Evolutionary conservation across 1,140 invertebrate genomes (phyloP).

Genomic region (Heliconius himera): DNA sequence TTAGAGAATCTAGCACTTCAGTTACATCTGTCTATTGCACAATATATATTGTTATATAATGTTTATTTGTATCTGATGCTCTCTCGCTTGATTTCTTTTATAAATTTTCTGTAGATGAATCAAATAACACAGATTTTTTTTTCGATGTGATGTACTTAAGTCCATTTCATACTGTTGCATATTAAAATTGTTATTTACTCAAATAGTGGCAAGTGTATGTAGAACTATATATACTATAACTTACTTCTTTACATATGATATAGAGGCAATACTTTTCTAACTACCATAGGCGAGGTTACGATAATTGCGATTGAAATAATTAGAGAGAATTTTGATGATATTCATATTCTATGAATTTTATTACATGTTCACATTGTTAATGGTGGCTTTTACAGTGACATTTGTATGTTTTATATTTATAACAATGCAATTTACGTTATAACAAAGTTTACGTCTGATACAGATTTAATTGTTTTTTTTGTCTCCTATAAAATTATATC

Average conservation of each 20-base stretch:
- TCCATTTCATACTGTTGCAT: constrained; percentile 53
- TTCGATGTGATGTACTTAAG: constrained; percentile 74
- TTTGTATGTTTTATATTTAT: constrained; percentile 66
- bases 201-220: constrained; percentile 68
- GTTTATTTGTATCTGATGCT: constrained; percentile 67
- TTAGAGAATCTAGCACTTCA: constrained; percentile 72
- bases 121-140: constrained; percentile 43
- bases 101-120: constrained; percentile 42
- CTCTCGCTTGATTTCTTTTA: constrained; percentile 65
- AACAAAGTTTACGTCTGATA: constrained; percentile 65
- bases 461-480: constrained; percentile 62
- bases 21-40: constrained; percentile 73
- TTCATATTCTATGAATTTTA: constrained; percentile 61
- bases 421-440: constrained; percentile 67
- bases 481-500: constrained; percentile 7
- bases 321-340: constrained; percentile 64
- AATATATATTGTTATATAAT: constrained; percentile 55
- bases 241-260: constrained; percentile 69
- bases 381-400: constrained; percentile 54
- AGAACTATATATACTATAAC: constrained; percentile 56
- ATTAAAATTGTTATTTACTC: constrained; percentile 63
- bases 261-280: constrained; percentile 79
- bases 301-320: constrained; percentile 73
- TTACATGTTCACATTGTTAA: constrained; percentile 45
- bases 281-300: constrained; percentile 74